These are phyloP conservation scores for Eristalis pertinax DNA, from an alignment of 2,888 invertebrate genomes.

Conservation along the genomic window DNA sequence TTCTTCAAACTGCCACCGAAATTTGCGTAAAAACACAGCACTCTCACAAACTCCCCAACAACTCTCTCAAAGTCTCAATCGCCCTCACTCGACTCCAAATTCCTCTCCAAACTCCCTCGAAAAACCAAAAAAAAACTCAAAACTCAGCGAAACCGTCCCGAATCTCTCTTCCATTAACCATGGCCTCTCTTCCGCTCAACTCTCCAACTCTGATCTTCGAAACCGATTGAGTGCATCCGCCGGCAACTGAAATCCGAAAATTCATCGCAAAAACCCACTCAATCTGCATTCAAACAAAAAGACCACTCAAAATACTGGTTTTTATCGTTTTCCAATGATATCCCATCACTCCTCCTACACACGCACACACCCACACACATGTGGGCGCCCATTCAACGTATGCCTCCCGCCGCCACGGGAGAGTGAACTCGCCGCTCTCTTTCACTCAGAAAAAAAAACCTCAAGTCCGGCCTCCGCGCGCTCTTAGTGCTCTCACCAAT, in stretches of 20 bases:
- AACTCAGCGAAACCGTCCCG: slow-evolving; percentile 33
- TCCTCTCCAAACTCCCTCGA: neutral
- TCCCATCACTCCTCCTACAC: slow-evolving; percentile 60
- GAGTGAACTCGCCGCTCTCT: slow-evolving; percentile 35
- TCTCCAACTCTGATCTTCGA: neutral
- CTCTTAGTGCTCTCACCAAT: slow-evolving; percentile 68
- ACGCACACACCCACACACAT: slow-evolving; percentile 12
- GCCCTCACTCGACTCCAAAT: neutral
- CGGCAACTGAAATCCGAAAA: neutral
- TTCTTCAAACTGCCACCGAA: too few species aligned
- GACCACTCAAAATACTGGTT: slow-evolving; percentile 61
- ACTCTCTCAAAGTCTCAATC: neutral
- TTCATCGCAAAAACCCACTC: neutral
- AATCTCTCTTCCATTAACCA: slow-evolving; percentile 12
- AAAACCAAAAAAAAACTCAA: neutral
- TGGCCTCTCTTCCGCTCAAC: neutral
- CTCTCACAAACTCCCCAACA: neutral
- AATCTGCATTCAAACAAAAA: neutral
- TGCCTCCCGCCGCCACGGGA: neutral
- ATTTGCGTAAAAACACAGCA: too few species aligned
- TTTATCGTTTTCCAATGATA: slow-evolving; percentile 61
- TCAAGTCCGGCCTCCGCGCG: slow-evolving; percentile 51
- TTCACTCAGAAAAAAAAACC: slow-evolving; percentile 43
- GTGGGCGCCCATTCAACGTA: neutral
- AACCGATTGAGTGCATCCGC: neutral